Conservation (phyloP, 2,888 invertebrate genomes). For the Nomada ferruginata region DNA sequence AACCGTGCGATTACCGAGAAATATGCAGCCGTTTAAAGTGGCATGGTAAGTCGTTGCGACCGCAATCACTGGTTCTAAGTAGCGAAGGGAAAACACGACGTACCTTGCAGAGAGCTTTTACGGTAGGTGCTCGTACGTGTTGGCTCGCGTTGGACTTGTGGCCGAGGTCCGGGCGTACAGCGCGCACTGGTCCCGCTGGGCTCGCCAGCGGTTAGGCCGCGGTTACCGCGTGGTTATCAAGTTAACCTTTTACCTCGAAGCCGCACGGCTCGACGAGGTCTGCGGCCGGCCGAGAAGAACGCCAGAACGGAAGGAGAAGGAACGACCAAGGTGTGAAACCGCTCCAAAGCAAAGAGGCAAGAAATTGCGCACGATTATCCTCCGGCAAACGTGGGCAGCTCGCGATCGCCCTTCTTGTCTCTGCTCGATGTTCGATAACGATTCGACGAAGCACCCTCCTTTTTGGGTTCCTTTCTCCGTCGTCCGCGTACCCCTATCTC, state of each 20-base stretch:
- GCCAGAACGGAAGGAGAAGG: conserved; percentile 43
- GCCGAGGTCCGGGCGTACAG: conserved; percentile 17
- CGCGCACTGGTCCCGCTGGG: conserved; percentile 42
- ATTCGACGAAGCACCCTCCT: conserved; percentile 76
- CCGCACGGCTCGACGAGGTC: conserved; percentile 66
- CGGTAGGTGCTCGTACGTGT: conserved; percentile 73
- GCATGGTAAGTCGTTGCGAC: conserved; percentile 60
- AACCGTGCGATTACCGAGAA: conserved; percentile 43
- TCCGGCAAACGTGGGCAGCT: conserved; percentile 70
- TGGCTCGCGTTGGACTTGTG: conserved; percentile 64
- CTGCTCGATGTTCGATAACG: conserved; percentile 75
- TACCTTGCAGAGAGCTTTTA: conserved; percentile 56
- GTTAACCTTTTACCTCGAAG: conserved; percentile 83
- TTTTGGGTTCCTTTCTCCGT: not conserved
- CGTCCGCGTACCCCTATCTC: not conserved
- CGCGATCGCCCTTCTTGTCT: conserved; percentile 23
- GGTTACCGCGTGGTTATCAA: conserved; percentile 83
- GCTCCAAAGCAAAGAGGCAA: conserved; percentile 83
- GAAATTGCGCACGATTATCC: conserved; percentile 84
- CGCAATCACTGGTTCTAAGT: conserved; percentile 69
- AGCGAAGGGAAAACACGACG: conserved; percentile 63
- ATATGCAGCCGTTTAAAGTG: conserved; percentile 58
- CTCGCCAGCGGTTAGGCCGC: conserved; percentile 72
- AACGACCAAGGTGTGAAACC: conserved; percentile 82
- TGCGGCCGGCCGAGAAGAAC: conserved; percentile 60